Conservation (phyloP, 1,140 invertebrate genomes). For the Rhagoletis pomonella region DNA sequence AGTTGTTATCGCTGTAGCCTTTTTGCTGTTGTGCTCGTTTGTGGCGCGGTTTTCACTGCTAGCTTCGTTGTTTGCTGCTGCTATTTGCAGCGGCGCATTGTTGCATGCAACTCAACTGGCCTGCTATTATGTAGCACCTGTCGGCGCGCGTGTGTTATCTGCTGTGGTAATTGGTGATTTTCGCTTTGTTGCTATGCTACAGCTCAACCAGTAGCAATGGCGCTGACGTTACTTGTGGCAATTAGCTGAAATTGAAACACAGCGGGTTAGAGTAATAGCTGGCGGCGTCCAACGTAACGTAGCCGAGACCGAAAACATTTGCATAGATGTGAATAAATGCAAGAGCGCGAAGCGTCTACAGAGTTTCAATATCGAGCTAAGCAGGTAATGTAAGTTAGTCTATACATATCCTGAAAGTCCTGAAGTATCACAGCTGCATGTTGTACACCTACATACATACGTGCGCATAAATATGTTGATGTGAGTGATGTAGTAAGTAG, state of each 20-base stretch:
- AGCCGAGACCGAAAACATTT: not conserved
- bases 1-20: not conserved
- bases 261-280: not conserved
- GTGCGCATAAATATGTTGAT: no score
- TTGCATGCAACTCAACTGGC: slow-evolving; percentile 22
- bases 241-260: not conserved
- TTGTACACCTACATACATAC: not conserved
- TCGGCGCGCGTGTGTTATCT: slow-evolving; percentile 26
- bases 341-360: not conserved
- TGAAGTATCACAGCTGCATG: not conserved
- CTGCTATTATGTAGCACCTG: not conserved
- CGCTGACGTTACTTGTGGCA: not conserved
- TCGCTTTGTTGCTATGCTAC: not conserved
- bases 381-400: not conserved
- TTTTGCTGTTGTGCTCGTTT: not conserved
- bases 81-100: not conserved
- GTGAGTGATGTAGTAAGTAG: not conserved
- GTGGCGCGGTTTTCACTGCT: not conserved
- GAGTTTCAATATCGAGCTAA: not conserved
- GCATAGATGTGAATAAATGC: not conserved
- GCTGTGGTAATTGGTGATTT: slow-evolving; percentile 10
- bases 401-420: not conserved
- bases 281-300: not conserved
- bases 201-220: not conserved
- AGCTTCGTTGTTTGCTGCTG: not conserved